phyloP scores from a whole-genome alignment of 2,888 invertebrate genomes.

The Tenthredo livida region DNA sequence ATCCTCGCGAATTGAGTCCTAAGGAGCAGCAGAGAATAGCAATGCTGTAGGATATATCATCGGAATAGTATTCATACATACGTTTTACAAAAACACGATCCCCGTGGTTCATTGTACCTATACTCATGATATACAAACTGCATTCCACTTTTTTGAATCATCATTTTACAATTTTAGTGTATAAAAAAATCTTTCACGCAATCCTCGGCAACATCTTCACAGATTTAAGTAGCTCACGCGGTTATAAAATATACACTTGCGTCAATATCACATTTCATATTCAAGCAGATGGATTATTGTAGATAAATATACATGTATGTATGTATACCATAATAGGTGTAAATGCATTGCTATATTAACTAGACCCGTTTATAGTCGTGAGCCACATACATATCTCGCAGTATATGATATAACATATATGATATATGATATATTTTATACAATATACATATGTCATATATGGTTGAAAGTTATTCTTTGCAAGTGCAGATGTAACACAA shows the following conservation, averaged over 20 bases:
- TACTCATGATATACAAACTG: slow-evolving; percentile 6
- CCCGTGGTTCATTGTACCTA: not conserved
- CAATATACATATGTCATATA: not conserved
- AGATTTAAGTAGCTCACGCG: slow-evolving; percentile 11
- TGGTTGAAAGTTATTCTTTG: not conserved
- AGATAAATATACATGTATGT: not conserved
- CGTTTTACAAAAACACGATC: not conserved
- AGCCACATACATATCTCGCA: not conserved
- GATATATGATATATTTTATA: too few species aligned
- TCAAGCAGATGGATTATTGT: not conserved
- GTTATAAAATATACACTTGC: not conserved
- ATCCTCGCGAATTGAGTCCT: not conserved
- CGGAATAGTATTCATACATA: not conserved
- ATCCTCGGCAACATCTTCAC: not conserved
- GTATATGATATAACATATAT: not conserved
- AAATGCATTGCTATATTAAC: not conserved
- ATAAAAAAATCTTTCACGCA: not conserved
- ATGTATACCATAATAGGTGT: not conserved
- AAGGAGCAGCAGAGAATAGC: not conserved
- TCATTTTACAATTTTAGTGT: not conserved
- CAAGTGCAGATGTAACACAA: slow-evolving; percentile 23
- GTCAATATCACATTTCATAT: not conserved
- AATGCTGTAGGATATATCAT: not conserved
- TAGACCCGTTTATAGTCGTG: not conserved
- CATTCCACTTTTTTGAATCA: slow-evolving; percentile 19